A percentile compares a stretch with the other conserved stretches of the same genome.
Evolutionary conservation across 2,797 vertebrate species (phyloP).

Genomic region (Malacoraja senta): DNA sequence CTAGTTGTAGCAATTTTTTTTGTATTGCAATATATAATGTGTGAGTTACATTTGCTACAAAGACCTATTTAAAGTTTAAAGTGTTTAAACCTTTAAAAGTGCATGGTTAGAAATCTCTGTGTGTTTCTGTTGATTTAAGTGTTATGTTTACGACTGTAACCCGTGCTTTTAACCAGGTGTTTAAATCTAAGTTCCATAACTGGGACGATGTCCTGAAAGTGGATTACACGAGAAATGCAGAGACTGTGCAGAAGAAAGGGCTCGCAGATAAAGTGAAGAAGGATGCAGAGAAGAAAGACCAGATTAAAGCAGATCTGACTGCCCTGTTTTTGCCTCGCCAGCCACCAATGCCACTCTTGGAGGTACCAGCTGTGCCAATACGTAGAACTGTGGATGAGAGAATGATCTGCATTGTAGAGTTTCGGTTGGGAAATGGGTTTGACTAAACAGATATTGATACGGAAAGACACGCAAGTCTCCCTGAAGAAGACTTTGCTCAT

Average conservation of each 20-base stretch:
- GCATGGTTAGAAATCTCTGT: background rate
- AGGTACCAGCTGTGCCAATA: constrained; percentile 50
- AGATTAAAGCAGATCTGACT: constrained; percentile 94
- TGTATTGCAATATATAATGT: too few relatives aligned
- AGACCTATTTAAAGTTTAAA: background rate
- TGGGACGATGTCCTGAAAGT: constrained; percentile 93
- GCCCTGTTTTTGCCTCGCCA: constrained; percentile 90
- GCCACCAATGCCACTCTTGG: constrained; percentile 76
- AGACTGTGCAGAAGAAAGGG: constrained; percentile 70
- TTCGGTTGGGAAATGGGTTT: background rate
- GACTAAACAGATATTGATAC: constrained; percentile 56
- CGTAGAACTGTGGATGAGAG: too few relatives aligned
- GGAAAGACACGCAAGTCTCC: constrained; percentile 89
- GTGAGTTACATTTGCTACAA: too few relatives aligned
- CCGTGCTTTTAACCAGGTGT: constrained; percentile 64
- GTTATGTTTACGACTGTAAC: background rate
- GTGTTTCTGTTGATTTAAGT: background rate
- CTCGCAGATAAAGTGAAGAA: constrained; percentile 87
- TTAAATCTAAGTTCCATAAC: constrained; percentile 96
- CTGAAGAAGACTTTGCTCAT: constrained; percentile 93
- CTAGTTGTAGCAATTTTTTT: too few relatives aligned
- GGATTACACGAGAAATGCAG: constrained; percentile 89
- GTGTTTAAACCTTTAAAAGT: background rate
- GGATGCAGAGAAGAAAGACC: constrained; percentile 79
- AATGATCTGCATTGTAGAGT: background rate